Percentiles rank a stretch among this genome's conserved stretches.
Conservation (phyloP, 2,113 vertebrate genomes). For the Bujurquina vittata region DNA sequence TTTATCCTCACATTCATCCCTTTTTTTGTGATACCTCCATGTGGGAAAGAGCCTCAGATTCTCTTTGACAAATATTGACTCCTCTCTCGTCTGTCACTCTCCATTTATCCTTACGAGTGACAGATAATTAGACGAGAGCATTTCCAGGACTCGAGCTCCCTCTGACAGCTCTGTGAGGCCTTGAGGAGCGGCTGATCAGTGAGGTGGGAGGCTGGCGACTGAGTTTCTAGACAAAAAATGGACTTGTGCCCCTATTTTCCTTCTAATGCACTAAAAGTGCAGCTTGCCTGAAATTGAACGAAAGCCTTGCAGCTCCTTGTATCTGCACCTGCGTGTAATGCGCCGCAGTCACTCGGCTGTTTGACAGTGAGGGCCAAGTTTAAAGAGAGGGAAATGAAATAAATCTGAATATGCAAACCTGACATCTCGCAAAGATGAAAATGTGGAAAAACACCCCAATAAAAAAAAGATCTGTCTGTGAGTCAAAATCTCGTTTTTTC, state of each 20-base stretch:
- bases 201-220: background rate
- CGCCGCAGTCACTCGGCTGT: background rate
- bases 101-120: conserved; percentile 8
- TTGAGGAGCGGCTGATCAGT: conserved; percentile 2
- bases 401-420: background rate
- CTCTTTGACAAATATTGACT: background rate
- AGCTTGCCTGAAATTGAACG: conserved; percentile 3
- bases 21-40: background rate
- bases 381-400: background rate
- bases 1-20: background rate
- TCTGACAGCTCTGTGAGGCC: background rate
- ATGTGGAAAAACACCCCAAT: background rate
- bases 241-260: background rate
- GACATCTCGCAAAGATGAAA: background rate
- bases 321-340: background rate
- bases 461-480: accelerated
- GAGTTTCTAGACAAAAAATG: background rate
- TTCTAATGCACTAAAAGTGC: background rate
- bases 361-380: background rate
- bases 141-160: conserved; percentile 8
- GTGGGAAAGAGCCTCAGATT: background rate
- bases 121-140: conserved; percentile 3
- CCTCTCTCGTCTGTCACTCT: background rate
- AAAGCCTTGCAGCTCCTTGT: background rate
- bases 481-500: background rate